phyloP scores from a whole-genome alignment of 2,113 vertebrate genomes.

The Chloebia gouldiae region DNA sequence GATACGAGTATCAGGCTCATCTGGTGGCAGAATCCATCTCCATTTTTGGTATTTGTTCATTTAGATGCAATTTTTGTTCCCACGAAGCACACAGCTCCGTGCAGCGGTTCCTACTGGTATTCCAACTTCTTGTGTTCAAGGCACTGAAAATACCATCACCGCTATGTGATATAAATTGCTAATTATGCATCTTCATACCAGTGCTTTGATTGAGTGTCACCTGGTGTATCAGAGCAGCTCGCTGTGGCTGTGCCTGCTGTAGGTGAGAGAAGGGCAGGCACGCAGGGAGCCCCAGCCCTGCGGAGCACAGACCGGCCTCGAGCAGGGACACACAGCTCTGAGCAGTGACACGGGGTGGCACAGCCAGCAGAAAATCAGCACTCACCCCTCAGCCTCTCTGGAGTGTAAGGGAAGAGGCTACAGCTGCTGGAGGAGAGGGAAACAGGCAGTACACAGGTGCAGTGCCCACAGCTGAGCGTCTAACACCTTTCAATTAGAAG shows the following conservation, averaged over 20 bases:
- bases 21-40: not conserved
- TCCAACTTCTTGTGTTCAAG: not conserved
- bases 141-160: not conserved
- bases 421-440: not conserved
- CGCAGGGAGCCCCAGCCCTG: accelerated
- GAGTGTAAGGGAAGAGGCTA: not conserved
- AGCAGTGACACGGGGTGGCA: not conserved
- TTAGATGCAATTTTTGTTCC: not conserved
- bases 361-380: not conserved
- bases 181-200: not conserved
- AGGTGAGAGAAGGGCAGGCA: not conserved
- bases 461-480: accelerated
- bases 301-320: too few relatives aligned
- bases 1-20: not conserved
- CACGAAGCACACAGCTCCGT: accelerated
- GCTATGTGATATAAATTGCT: not conserved
- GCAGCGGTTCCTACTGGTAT: not conserved
- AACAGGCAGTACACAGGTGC: not conserved
- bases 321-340: too few relatives aligned
- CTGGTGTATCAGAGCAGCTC: not conserved
- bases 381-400: not conserved
- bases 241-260: accelerated
- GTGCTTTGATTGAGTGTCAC: not conserved
- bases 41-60: not conserved
- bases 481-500: not conserved